These are phyloP conservation scores for Petrolisthes cinctipes DNA, from an alignment of 2,888 invertebrate species.

Conservation along the genomic window DNA sequence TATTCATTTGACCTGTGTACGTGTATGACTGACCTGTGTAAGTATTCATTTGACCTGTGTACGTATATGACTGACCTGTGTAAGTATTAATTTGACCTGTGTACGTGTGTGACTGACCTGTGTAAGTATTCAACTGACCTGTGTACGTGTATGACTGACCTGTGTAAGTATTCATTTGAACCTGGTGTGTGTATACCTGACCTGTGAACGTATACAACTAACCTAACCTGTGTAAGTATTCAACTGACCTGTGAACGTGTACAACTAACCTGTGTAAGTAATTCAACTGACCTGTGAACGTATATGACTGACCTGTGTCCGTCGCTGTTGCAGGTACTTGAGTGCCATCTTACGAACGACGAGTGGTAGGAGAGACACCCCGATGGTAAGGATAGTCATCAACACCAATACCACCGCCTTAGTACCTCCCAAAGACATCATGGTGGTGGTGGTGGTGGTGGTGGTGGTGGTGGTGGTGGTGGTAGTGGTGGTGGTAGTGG, in stretches of 20 bases:
- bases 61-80: not conserved
- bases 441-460: not conserved
- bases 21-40: too few species aligned
- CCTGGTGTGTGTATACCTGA: too few species aligned
- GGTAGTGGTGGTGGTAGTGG: not conserved
- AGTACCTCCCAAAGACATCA: conserved; percentile 8
- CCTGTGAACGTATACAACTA: too few species aligned
- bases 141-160: too few species aligned
- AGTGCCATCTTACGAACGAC: conserved; percentile 10
- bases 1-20: too few species aligned
- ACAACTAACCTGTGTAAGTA: not conserved
- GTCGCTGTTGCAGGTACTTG: not conserved
- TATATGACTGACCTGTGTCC: conserved; percentile 4
- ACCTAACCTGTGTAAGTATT: too few species aligned
- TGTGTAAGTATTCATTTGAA: too few species aligned
- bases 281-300: not conserved
- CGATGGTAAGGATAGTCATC: conserved; percentile 19
- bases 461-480: not conserved
- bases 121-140: too few species aligned
- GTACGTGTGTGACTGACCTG: too few species aligned
- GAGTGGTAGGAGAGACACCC: conserved; percentile 10
- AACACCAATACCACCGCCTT: conserved; percentile 19
- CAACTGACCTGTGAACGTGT: not conserved
- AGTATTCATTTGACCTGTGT: too few species aligned
- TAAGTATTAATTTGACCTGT: too few species aligned